Percentiles rank a stretch among this genome's conserved stretches.
phyloP scores from a whole-genome alignment of 2,797 vertebrate genomes.

The Hypotaenidia okinawae region DNA sequence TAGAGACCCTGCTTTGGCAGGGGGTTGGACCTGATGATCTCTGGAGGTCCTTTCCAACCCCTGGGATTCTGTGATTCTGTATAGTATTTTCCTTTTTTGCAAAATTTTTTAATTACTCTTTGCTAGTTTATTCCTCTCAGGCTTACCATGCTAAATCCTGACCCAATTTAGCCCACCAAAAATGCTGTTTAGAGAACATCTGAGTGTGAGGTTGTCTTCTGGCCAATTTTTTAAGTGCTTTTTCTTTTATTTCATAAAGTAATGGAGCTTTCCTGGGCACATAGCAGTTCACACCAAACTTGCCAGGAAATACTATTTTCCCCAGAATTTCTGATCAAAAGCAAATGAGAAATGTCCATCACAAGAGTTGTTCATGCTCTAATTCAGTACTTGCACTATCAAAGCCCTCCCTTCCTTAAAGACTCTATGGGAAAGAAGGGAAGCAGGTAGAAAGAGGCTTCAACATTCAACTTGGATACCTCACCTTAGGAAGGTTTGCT shows the following conservation, averaged over 20 bases:
- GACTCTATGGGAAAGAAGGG: background rate
- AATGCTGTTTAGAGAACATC: background rate
- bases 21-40: no score
- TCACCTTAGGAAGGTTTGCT: background rate
- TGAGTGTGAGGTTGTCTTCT: background rate
- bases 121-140: background rate
- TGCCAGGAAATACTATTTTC: background rate
- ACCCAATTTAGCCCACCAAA: background rate
- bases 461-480: background rate
- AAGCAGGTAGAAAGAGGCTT: background rate
- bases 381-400: background rate
- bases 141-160: background rate
- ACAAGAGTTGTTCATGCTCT: accelerated
- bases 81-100: background rate
- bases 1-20: no score
- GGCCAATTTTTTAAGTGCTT: background rate
- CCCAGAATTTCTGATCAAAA: background rate
- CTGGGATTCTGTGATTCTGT: no score
- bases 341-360: background rate
- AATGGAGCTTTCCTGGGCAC: background rate
- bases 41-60: no score
- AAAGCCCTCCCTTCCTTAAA: background rate
- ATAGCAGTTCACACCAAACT: background rate
- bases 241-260: background rate
- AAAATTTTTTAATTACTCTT: background rate